phyloP scores from a whole-genome alignment of 1,140 invertebrate genomes.

The Conopomorpha cramerella region DNA sequence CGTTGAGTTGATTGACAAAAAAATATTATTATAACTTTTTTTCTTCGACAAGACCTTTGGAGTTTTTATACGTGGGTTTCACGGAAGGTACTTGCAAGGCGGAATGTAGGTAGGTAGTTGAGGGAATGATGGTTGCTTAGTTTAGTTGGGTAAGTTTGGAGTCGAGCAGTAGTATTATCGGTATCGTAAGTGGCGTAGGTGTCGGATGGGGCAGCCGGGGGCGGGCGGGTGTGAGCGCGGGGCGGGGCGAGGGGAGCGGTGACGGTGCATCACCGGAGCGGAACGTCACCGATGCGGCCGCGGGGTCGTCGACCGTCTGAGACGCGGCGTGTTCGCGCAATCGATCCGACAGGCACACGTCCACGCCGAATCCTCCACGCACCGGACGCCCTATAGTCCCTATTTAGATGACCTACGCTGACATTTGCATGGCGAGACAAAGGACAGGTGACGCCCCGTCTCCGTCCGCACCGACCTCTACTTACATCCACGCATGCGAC shows the following conservation, averaged over 20 bases:
- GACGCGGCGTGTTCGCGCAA: slow-evolving; percentile 38
- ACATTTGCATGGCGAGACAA: slow-evolving; percentile 55
- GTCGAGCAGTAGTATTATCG: no score
- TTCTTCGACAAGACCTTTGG: no score
- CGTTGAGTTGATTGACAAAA: background rate
- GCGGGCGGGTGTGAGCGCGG: slow-evolving; percentile 8
- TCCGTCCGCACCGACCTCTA: slow-evolving; percentile 28
- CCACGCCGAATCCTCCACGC: slow-evolving; percentile 40
- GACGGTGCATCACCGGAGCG: slow-evolving; percentile 49
- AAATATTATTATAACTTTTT: no score
- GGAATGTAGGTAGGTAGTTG: no score
- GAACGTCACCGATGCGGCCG: slow-evolving; percentile 56
- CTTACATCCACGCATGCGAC: slow-evolving; percentile 20
- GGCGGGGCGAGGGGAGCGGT: background rate
- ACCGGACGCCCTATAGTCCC: slow-evolving; percentile 35
- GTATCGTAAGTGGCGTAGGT: no score
- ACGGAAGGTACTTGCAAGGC: no score
- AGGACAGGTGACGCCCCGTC: slow-evolving; percentile 36
- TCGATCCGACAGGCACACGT: slow-evolving; percentile 54
- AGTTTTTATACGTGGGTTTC: no score
- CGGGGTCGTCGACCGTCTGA: slow-evolving; percentile 56
- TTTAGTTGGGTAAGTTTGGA: no score
- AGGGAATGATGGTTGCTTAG: no score
- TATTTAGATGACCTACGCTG: slow-evolving; percentile 58
- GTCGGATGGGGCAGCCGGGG: background rate